These are phyloP conservation scores for Anthonomus grandis DNA, from an alignment of 1,140 invertebrate genomes.

Conservation along the genomic window DNA sequence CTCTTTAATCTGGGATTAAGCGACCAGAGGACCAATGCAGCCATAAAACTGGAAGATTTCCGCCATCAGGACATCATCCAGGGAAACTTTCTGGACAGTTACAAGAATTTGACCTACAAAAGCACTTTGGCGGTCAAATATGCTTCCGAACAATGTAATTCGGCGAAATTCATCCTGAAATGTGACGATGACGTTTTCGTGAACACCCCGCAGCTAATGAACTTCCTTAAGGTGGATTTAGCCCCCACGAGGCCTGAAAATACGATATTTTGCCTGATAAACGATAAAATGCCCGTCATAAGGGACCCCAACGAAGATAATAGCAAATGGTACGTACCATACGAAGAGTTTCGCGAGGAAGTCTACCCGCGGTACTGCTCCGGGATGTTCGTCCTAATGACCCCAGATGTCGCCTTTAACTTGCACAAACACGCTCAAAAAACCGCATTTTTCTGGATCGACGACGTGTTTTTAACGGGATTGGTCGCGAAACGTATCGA, in stretches of 20 bases:
- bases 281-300: constrained; percentile 51
- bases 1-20: constrained; percentile 68
- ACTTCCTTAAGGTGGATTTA: constrained; percentile 57
- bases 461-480: constrained; percentile 79
- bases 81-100: constrained; percentile 73
- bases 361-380: constrained; percentile 66
- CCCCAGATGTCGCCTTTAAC: constrained; percentile 61
- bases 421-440: constrained; percentile 43
- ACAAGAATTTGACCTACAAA: constrained; percentile 84
- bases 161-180: constrained; percentile 70
- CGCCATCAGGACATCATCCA: constrained; percentile 70
- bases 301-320: constrained; percentile 58
- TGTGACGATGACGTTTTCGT: constrained; percentile 78
- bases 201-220: constrained; percentile 61
- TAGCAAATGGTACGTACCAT: constrained; percentile 71
- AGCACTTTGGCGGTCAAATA: constrained; percentile 80
- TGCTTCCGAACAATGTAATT: constrained; percentile 64
- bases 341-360: constrained; percentile 59
- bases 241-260: constrained; percentile 53
- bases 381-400: constrained; percentile 70
- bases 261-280: constrained; percentile 58
- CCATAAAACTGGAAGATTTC: constrained; percentile 58
- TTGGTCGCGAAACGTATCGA: constrained; percentile 60
- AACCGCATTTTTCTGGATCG: constrained; percentile 69
- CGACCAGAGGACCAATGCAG: constrained; percentile 46